Base-by-base conservation (phyloP, 2,113 vertebrate genomes). In the Nesogale talazaci region DNA sequence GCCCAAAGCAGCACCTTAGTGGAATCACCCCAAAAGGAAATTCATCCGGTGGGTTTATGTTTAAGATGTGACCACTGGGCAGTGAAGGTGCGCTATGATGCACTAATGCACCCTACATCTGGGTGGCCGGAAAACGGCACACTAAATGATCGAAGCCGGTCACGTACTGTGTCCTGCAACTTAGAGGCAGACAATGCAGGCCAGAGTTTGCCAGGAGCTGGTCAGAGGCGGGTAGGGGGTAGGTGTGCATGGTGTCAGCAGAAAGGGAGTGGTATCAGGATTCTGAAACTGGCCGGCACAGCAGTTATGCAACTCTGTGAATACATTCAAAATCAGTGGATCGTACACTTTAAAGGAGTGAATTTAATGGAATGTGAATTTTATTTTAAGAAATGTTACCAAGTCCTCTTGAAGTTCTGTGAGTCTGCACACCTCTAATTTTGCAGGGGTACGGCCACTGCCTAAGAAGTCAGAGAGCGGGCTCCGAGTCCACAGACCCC, bases 21-120 rank as follows among this genome's bases (percentile, higher is more conserved):
- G 40, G 76, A 82, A 46, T 14, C 25, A 95, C 76, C 56, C 20
- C 57, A 65, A 61, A 81, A 72, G 42, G 63, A 92, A 88, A 83
- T 61, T 10, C 27, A 88, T 20, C 25, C 12, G 5, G 83, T 22
- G 57, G 86, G 15, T 56, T 34, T 19, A 52, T 63, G 42, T 78
- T 22, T 31, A 83, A 59, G 57, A 46, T 27, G 63, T 27, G 9
- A 25, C 25, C 42, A 57, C 14, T 14, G 74, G 59, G 52, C 40
- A 80, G 38, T 76, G 31, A 91, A 23, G 34, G 10, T 52, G 46
- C 59, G 9, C 15, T 69, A 89, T 34, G 46, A 86, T 46, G 22
- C 34, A 59, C 16, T 7, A 16, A 79, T 10, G 22, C 5, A 59
- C 0, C 52, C 23, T 10, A 2, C 25, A 52, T 19, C 46, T 31